Evolutionary conservation across 2,888 invertebrate genomes (phyloP), one percentile per base, ranked within the genome.

Genomic region (Ischnura elegans): DNA sequence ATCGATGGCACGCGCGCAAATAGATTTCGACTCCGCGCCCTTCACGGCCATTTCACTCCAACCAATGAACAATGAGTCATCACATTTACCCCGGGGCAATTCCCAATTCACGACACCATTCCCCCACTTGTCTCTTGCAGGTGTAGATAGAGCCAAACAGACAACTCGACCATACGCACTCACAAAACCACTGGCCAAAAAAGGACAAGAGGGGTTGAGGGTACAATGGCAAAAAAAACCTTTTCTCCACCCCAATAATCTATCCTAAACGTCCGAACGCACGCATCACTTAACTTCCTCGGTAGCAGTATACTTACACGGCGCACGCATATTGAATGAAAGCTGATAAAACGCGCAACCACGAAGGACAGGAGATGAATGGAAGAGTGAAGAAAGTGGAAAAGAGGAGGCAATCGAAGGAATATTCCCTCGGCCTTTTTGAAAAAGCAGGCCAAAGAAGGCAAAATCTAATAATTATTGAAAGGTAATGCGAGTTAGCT

Each of bases 1-100:
- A 90, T 90, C 90, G 90, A 90, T 90, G 66, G 90, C 55, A n/a
- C n/a, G 61, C 61, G 66, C 61, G 90, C 61, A 61, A 61, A 55
- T 66, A 90, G 90, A 90, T 90, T 90, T 90, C 90, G 45, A 61
- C 61, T 90, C n/a, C 42, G 36, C 42, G 61, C 87, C 90, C 43
- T 43, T 43, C n/a, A 25, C 19, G 6, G n/a, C 76, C 76, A 76
- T 29, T 13, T 16, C 61, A n/a, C n/a, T n/a, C 76, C 36, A 21
- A 13, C 36, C 76, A 42, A 25, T 42, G 55, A 29, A 42, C 61
- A 61, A 90, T 90, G 90, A 90, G 61, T 90, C 61, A 90, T 90
- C 90, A 61, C 90, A n/a, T 25, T 42, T 46, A 36, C 51, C 46
- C 87, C 87, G 43, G n/a, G 90, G 90, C 90, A 90, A n/a, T 90